A percentile compares a stretch with the other conserved stretches of the same genome.
Conservation (phyloP, 2,113 vertebrate species). For the Lycocorax pyrrhopterus region DNA sequence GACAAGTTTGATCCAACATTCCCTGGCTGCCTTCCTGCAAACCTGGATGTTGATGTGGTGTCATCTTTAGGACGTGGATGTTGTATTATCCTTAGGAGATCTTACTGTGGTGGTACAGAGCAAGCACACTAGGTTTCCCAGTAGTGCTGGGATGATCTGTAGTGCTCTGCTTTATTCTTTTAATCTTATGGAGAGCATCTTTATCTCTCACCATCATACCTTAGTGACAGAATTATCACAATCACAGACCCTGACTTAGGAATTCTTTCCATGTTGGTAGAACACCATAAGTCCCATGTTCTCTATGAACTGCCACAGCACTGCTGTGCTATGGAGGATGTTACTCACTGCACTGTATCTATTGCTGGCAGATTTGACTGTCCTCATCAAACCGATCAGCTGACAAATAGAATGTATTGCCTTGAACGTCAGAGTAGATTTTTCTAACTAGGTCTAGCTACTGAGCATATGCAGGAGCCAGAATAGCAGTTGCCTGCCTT, state of each 20-base stretch:
- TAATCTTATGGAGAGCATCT: neutral
- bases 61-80: neutral
- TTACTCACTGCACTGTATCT: neutral
- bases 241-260: neutral
- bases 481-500: conserved; percentile 58
- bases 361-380: neutral
- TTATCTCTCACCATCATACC: neutral
- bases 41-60: neutral
- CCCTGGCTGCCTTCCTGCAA: neutral
- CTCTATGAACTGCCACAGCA: neutral
- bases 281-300: neutral
- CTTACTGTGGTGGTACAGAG: neutral
- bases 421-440: conserved; percentile 43
- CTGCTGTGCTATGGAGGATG: neutral
- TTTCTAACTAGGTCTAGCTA: conserved; percentile 63
- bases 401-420: conserved; percentile 43
- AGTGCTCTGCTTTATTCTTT: neutral
- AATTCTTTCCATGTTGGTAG: neutral
- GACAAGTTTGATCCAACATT: neutral
- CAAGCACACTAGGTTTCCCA: neutral
- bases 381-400: neutral
- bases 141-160: neutral
- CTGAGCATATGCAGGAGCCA: conserved; percentile 58
- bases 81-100: neutral
- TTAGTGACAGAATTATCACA: neutral